Evolutionary conservation across 1,140 invertebrate species (phyloP).

Genomic region (Phymorhynchus buccinoides): DNA sequence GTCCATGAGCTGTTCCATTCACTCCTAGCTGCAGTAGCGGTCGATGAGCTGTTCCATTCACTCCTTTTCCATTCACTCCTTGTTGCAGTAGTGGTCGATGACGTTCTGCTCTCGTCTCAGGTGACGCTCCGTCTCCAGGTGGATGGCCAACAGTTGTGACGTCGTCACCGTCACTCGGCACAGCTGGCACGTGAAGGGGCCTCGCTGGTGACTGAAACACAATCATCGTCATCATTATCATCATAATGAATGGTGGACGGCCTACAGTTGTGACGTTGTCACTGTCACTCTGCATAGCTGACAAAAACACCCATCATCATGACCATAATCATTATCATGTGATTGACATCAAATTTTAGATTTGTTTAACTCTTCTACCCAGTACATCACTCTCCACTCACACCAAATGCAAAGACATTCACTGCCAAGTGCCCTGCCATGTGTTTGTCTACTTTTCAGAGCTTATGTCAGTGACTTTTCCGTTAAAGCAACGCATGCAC

Average conservation of each 20-base stretch:
- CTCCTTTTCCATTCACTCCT: background rate
- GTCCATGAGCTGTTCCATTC: too few species aligned
- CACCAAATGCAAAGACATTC: too few species aligned
- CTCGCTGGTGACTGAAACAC: constrained; percentile 31
- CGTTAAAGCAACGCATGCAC: too few species aligned
- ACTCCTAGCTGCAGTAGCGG: too few species aligned
- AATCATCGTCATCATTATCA: constrained; percentile 27
- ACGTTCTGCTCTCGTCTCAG: constrained; percentile 41
- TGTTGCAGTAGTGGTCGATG: constrained; percentile 2
- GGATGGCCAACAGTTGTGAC: constrained; percentile 53
- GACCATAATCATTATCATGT: too few species aligned
- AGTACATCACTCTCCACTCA: too few species aligned
- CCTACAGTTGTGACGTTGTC: background rate
- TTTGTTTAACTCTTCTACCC: too few species aligned
- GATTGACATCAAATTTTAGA: too few species aligned
- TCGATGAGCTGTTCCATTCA: too few species aligned
- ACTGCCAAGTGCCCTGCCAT: too few species aligned
- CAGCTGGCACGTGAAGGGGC: constrained; percentile 52
- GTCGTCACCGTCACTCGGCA: constrained; percentile 52
- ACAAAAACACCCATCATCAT: background rate
- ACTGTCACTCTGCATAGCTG: background rate
- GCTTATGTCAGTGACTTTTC: too few species aligned
- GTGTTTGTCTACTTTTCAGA: too few species aligned
- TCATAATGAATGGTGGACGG: constrained; percentile 10
- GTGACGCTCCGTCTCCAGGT: constrained; percentile 55